Base-by-base conservation (phyloP, 2,888 invertebrate genomes). In the Odontocerum albicorne region DNA sequence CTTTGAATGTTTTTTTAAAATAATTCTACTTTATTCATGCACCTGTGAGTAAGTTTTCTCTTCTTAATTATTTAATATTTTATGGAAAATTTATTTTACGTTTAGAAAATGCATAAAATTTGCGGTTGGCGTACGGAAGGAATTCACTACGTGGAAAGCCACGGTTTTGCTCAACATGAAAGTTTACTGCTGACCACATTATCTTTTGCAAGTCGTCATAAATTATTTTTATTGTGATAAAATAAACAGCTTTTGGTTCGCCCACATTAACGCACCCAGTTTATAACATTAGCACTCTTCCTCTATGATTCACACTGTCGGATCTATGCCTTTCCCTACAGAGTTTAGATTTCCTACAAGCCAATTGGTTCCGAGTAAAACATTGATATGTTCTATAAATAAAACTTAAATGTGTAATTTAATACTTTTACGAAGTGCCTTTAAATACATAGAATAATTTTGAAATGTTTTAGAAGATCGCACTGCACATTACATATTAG, bases 241-340 rank as follows among this genome's bases (percentile, higher is more conserved):
- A 47, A 40, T 31, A 35, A 51, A 54, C 54, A 47, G 50, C 51
- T 58, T 54, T 53, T n/a, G 45, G 51, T 36, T 46, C 58, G 50
- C 58, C 58, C 55, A 55, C 55, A 38, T 46, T 21, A 49, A 55
- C 47, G 58, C 43, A 51, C 55, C 45, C 19, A 58, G 54, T 31
- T 8, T 44, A 31, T 32, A 53, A 53, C 49, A 57, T 57, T 53
- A 49, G 44, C 52, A 53, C 49, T 49, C 43, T 38, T 33, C n/a
- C 40, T 38, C 39, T 33, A 43, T 36, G 49, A 50, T 49, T 50
- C 53, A 49, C 57, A 53, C 46, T 54, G 42, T 38, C 46, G 15
- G 15, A 36, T 16, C 2, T n/a, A 12, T 8, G 16, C 38, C n/a
- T 13, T 19, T 17, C 17, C 19, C n/a, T n/a, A n/a, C n/a, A n/a